phyloP scores from a whole-genome alignment of 2,888 invertebrate genomes.

The Bursaphelenchus okinawaensis region DNA sequence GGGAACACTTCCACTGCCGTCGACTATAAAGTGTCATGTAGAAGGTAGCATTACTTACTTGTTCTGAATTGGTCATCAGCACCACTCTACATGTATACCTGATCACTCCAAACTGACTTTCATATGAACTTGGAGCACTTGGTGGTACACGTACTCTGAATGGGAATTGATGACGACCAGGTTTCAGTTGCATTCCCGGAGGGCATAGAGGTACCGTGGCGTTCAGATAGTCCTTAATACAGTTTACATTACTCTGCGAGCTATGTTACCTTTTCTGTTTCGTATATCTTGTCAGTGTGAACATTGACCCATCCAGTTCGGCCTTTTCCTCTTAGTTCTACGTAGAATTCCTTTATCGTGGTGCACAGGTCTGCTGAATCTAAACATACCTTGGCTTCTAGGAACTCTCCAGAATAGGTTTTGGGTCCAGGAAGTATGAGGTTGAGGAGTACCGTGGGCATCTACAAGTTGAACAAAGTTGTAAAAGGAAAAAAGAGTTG shows the following conservation, averaged over 20 bases:
- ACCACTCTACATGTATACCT: constrained; percentile 48
- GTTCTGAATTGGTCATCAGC: constrained; percentile 44
- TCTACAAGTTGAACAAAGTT: no score
- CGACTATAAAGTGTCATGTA: constrained; percentile 29
- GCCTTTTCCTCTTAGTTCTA: constrained; percentile 37
- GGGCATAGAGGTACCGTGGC: constrained; percentile 35
- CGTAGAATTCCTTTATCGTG: constrained; percentile 28
- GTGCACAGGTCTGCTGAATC: constrained; percentile 54
- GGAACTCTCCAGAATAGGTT: constrained; percentile 47
- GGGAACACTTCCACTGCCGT: constrained; percentile 50
- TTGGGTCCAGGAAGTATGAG: constrained; percentile 43
- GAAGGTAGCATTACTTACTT: constrained; percentile 26
- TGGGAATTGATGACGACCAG: constrained; percentile 51
- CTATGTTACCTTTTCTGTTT: constrained; percentile 46
- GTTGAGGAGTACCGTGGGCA: constrained; percentile 54
- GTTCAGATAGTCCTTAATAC: constrained; percentile 36
- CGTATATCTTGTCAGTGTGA: constrained; percentile 56
- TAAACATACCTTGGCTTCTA: constrained; percentile 45
- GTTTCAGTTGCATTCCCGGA: constrained; percentile 31
- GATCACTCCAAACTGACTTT: constrained; percentile 52
- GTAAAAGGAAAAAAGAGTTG: constrained; percentile 20
- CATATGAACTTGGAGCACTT: constrained; percentile 44
- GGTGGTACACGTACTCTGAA: constrained; percentile 46
- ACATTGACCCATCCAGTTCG: constrained; percentile 55
- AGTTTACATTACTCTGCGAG: neutral